These are phyloP conservation scores for Troglohyphantes excavatus DNA, from an alignment of 2,888 invertebrate genomes.

Conservation along the genomic window DNA sequence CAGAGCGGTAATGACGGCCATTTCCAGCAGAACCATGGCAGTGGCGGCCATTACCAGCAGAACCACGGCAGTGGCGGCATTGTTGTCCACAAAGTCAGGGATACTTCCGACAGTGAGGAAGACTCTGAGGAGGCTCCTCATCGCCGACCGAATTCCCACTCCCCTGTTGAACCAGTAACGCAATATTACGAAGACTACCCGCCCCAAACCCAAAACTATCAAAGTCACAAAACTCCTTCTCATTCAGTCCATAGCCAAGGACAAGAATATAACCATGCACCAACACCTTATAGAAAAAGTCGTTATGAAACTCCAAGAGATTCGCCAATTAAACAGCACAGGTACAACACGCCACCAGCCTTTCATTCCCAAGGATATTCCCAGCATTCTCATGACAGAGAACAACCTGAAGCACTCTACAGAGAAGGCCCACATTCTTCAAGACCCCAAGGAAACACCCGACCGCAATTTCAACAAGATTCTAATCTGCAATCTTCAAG, in stretches of 20 bases:
- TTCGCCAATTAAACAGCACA: not conserved
- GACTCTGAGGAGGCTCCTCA: not conserved
- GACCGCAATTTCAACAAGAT: conserved; percentile 7
- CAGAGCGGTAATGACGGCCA: not conserved
- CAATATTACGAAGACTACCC: conserved; percentile 1
- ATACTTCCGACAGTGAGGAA: not conserved
- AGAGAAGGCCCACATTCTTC: not conserved
- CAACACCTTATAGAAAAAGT: not conserved
- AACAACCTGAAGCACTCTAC: not conserved
- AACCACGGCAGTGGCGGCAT: not conserved
- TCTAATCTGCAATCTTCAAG: not conserved
- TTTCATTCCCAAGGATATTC: not conserved
- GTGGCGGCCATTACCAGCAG: not conserved
- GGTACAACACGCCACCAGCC: not conserved
- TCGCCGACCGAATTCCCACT: not conserved
- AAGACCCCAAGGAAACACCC: not conserved
- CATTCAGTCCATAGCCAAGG: not conserved
- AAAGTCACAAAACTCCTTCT: conserved; percentile 1
- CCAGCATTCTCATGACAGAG: not conserved
- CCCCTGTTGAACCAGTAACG: not conserved
- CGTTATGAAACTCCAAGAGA: not conserved
- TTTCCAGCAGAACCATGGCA: not conserved
- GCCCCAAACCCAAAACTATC: conserved; percentile 1
- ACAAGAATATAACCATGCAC: conserved; percentile 9
- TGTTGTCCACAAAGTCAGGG: conserved; percentile 26